These are phyloP conservation scores for Lathamus discolor DNA, from an alignment of 2,113 vertebrate genomes.

Conservation along the genomic window DNA sequence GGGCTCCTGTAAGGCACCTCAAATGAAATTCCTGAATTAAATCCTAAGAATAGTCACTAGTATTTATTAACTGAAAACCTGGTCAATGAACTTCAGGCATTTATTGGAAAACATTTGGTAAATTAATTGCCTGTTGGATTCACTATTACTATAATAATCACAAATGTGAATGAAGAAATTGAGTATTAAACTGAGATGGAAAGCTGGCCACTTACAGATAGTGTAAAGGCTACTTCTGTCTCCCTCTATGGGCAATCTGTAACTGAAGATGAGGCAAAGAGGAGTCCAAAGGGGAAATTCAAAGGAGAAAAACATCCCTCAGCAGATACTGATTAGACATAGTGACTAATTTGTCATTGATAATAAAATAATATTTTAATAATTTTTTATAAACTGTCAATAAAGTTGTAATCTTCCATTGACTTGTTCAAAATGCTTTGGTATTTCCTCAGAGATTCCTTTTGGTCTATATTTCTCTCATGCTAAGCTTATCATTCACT, in stretches of 20 bases:
- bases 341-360: neutral
- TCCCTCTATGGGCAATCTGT: rapidly evolving
- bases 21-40: neutral
- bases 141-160: neutral
- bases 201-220: neutral
- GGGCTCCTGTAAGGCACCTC: neutral
- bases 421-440: neutral
- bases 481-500: neutral
- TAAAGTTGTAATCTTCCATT: neutral
- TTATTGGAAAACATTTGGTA: neutral
- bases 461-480: neutral
- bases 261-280: neutral
- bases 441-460: neutral
- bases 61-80: neutral
- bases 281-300: neutral
- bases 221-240: neutral
- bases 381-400: neutral
- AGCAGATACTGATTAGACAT: neutral
- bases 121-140: neutral
- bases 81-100: neutral
- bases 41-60: neutral
- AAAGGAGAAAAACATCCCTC: neutral
- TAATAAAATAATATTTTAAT: neutral
- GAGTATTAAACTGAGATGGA: neutral
- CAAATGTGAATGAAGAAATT: neutral